These are phyloP conservation scores for Limanda limanda DNA, from an alignment of 2,113 vertebrate species.

Conservation along the genomic window DNA sequence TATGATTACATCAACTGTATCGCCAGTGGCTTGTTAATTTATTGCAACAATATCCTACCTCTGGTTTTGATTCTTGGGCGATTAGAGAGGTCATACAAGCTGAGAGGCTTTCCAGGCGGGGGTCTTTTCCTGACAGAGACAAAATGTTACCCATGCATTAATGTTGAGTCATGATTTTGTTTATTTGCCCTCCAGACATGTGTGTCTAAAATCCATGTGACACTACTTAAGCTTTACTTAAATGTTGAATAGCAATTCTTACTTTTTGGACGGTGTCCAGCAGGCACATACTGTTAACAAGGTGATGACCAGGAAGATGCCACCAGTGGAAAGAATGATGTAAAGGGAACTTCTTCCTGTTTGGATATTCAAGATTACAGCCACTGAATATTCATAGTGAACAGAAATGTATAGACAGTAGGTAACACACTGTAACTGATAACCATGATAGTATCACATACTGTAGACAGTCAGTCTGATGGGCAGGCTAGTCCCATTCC, in stretches of 20 bases:
- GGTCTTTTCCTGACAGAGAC: constrained; percentile 39
- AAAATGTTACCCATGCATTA: neutral
- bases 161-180: neutral
- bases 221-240: neutral
- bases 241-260: neutral
- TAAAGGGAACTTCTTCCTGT: constrained; percentile 96
- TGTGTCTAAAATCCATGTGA: neutral
- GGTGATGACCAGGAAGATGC: constrained; percentile 95
- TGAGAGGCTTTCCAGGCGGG: constrained; percentile 54
- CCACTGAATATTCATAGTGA: neutral
- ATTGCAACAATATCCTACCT: constrained; percentile 31
- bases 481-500: constrained; percentile 86
- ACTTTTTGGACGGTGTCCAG: constrained; percentile 94
- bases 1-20: neutral
- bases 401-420: neutral
- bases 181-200: neutral
- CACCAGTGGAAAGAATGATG: constrained; percentile 96
- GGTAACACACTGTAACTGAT: neutral
- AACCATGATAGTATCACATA: constrained; percentile 72
- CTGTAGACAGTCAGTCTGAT: constrained; percentile 92
- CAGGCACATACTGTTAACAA: constrained; percentile 97
- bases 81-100: constrained; percentile 33
- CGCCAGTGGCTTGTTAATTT: neutral
- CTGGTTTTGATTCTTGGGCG: constrained; percentile 31
- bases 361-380: constrained; percentile 8